These are phyloP conservation scores for Nomada lathburiana DNA, from an alignment of 2,888 invertebrate genomes.

Conservation along the genomic window DNA sequence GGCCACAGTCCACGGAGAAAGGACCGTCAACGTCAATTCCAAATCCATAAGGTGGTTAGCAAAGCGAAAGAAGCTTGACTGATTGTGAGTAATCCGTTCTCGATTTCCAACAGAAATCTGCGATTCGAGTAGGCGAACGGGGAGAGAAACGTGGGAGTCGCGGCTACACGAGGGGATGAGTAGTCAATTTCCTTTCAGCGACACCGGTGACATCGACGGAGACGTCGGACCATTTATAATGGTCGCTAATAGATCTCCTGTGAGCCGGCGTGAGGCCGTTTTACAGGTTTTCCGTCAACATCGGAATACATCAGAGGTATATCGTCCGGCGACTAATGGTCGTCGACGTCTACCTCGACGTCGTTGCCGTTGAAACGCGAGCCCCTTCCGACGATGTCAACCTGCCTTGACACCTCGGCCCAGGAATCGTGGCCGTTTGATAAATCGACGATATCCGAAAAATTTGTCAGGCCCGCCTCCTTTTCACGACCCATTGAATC, in stretches of 20 bases:
- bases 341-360: slow-evolving; percentile 71
- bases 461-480: slow-evolving; percentile 76
- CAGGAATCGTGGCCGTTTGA: slow-evolving; percentile 73
- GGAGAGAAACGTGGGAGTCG: slow-evolving; percentile 67
- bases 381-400: slow-evolving; percentile 61
- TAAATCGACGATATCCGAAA: slow-evolving; percentile 80
- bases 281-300: slow-evolving; percentile 83
- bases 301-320: slow-evolving; percentile 77
- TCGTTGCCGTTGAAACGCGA: slow-evolving; percentile 67
- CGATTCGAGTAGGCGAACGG: slow-evolving; percentile 55
- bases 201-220: slow-evolving; percentile 79
- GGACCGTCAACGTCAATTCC: neutral
- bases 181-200: slow-evolving; percentile 82
- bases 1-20: no score
- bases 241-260: slow-evolving; percentile 78
- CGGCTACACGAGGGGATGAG: slow-evolving; percentile 72
- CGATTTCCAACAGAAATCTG: slow-evolving; percentile 65
- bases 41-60: neutral
- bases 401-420: slow-evolving; percentile 51
- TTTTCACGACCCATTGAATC: slow-evolving; percentile 63
- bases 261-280: slow-evolving; percentile 77
- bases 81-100: slow-evolving; percentile 44
- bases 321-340: slow-evolving; percentile 75
- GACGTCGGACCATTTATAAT: slow-evolving; percentile 82
- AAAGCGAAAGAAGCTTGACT: neutral